A percentile compares a stretch with the other conserved stretches of the same genome.
Evolutionary conservation across 2,113 vertebrate species (phyloP).

Genomic region (Oxyruncus cristatus): DNA sequence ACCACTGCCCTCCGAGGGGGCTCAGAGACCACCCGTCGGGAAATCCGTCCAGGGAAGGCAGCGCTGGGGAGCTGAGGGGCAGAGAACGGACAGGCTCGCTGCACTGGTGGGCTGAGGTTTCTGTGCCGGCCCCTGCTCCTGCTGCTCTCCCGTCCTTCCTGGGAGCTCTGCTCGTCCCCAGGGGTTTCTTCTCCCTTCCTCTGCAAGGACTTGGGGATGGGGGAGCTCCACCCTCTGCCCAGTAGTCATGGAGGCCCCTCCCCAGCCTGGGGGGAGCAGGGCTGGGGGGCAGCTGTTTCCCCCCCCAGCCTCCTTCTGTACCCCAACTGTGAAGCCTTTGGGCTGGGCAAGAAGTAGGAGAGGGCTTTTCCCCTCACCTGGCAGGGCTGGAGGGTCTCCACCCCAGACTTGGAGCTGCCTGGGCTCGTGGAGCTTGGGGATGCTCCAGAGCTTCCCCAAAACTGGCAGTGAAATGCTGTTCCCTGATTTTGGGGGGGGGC

Average conservation of each 20-base stretch:
- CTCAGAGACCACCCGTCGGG: background rate
- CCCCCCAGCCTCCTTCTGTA: background rate
- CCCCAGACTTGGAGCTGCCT: background rate
- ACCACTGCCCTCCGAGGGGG: background rate
- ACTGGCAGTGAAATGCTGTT: accelerated
- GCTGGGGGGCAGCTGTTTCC: background rate
- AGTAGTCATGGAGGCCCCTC: background rate
- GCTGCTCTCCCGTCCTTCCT: accelerated
- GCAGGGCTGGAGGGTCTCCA: background rate
- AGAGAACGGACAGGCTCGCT: background rate
- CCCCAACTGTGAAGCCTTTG: background rate
- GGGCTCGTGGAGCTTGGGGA: background rate
- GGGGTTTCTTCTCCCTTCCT: background rate
- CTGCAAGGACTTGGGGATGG: background rate
- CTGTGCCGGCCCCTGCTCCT: background rate
- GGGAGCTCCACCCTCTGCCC: background rate
- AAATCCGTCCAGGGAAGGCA: accelerated
- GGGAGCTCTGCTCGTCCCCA: background rate
- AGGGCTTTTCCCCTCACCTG: accelerated
- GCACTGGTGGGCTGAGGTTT: background rate
- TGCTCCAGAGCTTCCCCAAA: background rate
- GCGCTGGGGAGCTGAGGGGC: background rate
- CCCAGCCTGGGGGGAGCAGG: background rate
- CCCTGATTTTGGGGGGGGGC: background rate
- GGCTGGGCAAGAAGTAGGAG: background rate